Evolutionary conservation across 2,113 vertebrate species (phyloP).

Genomic region (Myotis brandtii): DNA sequence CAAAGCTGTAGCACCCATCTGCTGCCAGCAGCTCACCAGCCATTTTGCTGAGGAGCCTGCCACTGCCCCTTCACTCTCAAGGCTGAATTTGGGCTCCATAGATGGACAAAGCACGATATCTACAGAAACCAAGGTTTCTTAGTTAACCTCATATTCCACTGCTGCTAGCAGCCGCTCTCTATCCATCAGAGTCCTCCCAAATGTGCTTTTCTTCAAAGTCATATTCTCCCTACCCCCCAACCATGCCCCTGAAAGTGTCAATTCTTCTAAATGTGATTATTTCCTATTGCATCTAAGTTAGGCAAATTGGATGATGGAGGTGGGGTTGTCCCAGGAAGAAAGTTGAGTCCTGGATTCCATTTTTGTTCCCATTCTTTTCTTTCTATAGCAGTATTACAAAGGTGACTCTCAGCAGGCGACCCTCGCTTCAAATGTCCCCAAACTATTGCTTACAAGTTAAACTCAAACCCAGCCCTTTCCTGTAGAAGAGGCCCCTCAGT

Average conservation of each 20-base stretch:
- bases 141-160: background rate
- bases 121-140: background rate
- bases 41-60: background rate
- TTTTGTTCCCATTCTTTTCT: background rate
- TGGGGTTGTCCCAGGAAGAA: background rate
- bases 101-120: background rate
- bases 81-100: slow-evolving; percentile 7
- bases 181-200: background rate
- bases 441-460: slow-evolving; percentile 28
- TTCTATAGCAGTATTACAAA: background rate
- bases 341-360: background rate
- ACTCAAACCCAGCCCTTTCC: background rate
- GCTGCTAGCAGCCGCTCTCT: background rate
- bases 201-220: background rate
- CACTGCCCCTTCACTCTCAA: background rate
- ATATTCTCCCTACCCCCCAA: background rate
- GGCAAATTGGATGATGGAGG: background rate
- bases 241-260: background rate
- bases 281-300: background rate
- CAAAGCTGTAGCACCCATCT: background rate
- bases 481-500: background rate
- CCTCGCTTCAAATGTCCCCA: background rate
- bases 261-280: background rate
- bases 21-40: background rate
- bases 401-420: background rate